phyloP scores from a whole-genome alignment of 2,113 vertebrate genomes.

The Erinaceus europaeus region DNA sequence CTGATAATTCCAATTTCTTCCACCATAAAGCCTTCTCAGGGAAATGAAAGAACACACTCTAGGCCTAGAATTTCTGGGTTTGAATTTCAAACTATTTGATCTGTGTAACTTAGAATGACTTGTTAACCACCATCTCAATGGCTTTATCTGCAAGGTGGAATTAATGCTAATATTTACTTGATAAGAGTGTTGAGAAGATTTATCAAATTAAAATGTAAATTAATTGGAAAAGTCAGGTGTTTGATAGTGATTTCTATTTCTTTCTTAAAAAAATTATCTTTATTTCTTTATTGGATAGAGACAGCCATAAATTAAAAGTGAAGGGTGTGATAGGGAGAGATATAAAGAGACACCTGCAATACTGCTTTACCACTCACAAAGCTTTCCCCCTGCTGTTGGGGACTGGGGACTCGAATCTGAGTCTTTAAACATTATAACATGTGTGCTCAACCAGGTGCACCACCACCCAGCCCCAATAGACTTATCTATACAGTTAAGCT shows the following conservation, averaged over 20 bases:
- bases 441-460: too few relatives aligned
- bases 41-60: not conserved
- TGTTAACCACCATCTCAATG: not conserved
- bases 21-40: not conserved
- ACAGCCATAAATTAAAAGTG: too few relatives aligned
- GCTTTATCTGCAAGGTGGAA: not conserved
- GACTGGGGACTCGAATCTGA: too few relatives aligned
- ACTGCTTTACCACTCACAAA: too few relatives aligned
- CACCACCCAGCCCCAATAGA: too few relatives aligned
- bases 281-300: too few relatives aligned
- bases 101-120: not conserved
- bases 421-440: too few relatives aligned
- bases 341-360: too few relatives aligned
- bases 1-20: not conserved
- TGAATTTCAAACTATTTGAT: not conserved
- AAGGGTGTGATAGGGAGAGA: too few relatives aligned
- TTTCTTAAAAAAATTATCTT: too few relatives aligned
- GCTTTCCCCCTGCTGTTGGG: too few relatives aligned
- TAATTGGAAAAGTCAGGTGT: not conserved
- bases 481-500: not conserved
- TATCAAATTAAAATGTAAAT: not conserved
- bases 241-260: not conserved
- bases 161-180: not conserved
- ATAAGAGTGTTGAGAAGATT: not conserved
- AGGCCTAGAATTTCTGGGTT: not conserved